Evolutionary conservation across 30 jellyfish, hydroid and myxozoan genomes (phyloP), one percentile per base, ranked within the genome.

Genomic region (Sanderia malayensis): DNA sequence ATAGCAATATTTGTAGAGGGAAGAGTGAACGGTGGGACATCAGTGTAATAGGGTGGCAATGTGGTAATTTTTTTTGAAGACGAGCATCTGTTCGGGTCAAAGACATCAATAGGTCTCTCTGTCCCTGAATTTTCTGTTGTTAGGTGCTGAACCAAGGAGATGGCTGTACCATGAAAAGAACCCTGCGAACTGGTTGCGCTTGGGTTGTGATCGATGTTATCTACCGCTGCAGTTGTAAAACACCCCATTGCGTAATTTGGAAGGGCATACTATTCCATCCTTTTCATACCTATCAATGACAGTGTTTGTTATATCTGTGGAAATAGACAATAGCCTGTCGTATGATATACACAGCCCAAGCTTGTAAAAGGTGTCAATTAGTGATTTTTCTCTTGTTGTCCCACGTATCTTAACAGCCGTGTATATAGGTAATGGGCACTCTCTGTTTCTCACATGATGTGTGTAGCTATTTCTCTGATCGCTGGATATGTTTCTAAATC

Each of bases 141-240:
- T 37, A 76, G 85, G 44, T 65, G 87, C 44, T 76, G 88, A 46
- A 61, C 29, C 21, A 65, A 27, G 9, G 88, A 76, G 8, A 58
- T 55, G 13, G 67, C 88, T 34, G 72, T 81, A 11, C 94, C 87
- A 71, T 82, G 89, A 61, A 82, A 82, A 23, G 87, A 71, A 18
- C 32, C 62, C 44, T 46, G 60, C n/a, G 94, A 59, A 8, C 74
- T 64, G 11, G 47, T 65, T 20, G 94, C 37, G 4, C 57, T 44
- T 7, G 94, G 94, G 31, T 82, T 72, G 60, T 71, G 82, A 46
- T 71, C 94, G 21, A 73, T 60, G 28, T 82, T 82, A 52, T 82
- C 88, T 0, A 61, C 59, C 2, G 94, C 89, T n/a, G 89, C 78
- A 1, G 82, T 73, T 22, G 88, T 82, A 27, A n/a, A 71, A 82